phyloP scores from a whole-genome alignment of 2,888 invertebrate genomes.

The Lacanobia wlatinum region DNA sequence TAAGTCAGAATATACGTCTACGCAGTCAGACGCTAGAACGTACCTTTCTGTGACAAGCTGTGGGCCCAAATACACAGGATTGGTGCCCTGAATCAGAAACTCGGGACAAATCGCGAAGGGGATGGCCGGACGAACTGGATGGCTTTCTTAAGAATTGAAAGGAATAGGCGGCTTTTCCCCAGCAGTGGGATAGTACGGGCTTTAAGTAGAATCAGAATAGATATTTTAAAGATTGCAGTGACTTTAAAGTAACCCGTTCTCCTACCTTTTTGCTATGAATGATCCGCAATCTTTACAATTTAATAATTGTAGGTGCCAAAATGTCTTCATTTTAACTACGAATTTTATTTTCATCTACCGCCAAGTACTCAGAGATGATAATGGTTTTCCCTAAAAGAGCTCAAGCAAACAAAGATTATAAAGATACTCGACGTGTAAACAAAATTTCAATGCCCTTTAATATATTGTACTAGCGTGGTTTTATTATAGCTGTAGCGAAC shows the following conservation, averaged over 20 bases:
- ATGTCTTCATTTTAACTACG: neutral
- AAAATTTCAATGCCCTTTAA: conserved; percentile 72
- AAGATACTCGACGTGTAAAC: conserved; percentile 60
- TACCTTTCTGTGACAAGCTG: too few relatives aligned
- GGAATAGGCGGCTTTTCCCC: too few relatives aligned
- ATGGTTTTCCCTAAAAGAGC: conserved; percentile 63
- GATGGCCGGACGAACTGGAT: too few relatives aligned
- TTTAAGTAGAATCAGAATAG: neutral
- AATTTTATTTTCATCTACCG: conserved; percentile 6
- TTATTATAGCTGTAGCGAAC: conserved; percentile 63
- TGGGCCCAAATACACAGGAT: too few relatives aligned
- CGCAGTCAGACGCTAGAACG: too few relatives aligned
- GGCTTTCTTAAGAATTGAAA: too few relatives aligned
- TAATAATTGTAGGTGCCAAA: neutral
- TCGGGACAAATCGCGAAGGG: too few relatives aligned
- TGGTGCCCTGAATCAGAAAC: too few relatives aligned
- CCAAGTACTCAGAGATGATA: conserved; percentile 38
- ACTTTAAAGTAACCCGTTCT: too few relatives aligned
- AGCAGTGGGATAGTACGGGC: too few relatives aligned
- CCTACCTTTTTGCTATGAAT: neutral
- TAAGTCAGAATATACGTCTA: too few relatives aligned
- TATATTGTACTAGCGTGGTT: conserved; percentile 45
- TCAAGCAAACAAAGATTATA: conserved; percentile 67
- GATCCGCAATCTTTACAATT: neutral
- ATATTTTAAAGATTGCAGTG: neutral